Percentiles rank a stretch among this genome's conserved stretches.
These are phyloP conservation scores for Eustalomyia histrio DNA, from an alignment of 2,888 invertebrate genomes.

Conservation along the genomic window DNA sequence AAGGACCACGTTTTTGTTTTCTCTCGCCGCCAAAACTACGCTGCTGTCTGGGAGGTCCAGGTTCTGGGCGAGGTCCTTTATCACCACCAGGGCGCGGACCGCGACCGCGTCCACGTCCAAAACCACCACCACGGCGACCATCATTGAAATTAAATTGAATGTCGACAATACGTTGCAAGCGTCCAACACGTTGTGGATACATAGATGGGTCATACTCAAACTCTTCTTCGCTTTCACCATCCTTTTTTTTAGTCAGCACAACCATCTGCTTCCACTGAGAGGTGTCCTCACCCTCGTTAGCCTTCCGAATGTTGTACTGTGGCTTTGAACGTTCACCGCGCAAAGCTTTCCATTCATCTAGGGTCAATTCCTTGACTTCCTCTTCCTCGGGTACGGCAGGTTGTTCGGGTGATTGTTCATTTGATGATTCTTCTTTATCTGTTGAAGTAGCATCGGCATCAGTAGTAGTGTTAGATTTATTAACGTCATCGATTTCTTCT, in stretches of 20 bases:
- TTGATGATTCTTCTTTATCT: constrained; percentile 78
- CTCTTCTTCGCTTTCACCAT: constrained; percentile 83
- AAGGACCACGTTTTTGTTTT: constrained; percentile 68
- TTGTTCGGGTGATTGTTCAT: constrained; percentile 79
- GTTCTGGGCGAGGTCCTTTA: constrained; percentile 64
- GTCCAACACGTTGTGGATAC: constrained; percentile 91
- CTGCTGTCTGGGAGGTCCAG: constrained; percentile 67
- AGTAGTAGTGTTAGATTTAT: constrained; percentile 69
- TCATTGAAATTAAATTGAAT: constrained; percentile 94
- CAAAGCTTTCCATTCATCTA: constrained; percentile 96
- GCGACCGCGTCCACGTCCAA: constrained; percentile 69
- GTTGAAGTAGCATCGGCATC: constrained; percentile 69
- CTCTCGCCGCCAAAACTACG: constrained; percentile 69
- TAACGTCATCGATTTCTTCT: constrained; percentile 88
- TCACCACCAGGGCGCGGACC: constrained; percentile 67
- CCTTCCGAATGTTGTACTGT: constrained; percentile 94
- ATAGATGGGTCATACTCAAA: constrained; percentile 87
- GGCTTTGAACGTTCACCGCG: constrained; percentile 88
- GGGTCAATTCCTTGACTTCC: constrained; percentile 91
- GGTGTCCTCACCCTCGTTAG: constrained; percentile 95
- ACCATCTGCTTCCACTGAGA: constrained; percentile 96
- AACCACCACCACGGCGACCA: constrained; percentile 84
- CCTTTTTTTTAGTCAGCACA: constrained; percentile 84
- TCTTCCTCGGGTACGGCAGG: constrained; percentile 83
- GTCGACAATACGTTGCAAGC: constrained; percentile 91